phyloP scores from a whole-genome alignment of 2,797 vertebrate genomes.

The Gorsachius magnificus region DNA sequence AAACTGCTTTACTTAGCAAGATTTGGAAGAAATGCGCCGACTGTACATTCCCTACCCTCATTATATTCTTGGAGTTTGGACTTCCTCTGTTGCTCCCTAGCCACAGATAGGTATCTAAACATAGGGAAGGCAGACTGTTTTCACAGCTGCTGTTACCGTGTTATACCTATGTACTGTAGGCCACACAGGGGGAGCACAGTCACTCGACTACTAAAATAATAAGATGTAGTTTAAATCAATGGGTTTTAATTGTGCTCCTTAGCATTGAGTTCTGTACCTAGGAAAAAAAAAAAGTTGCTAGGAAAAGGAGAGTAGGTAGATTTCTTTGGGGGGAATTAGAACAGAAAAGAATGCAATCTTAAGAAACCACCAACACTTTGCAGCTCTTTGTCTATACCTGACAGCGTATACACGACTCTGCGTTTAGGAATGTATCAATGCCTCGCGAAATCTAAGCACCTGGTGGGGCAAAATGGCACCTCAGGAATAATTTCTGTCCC shows the following conservation, averaged over 20 bases:
- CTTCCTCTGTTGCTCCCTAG: slow-evolving; percentile 56
- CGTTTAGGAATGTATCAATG: not conserved
- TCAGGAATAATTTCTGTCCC: not conserved
- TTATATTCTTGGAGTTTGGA: slow-evolving; percentile 55
- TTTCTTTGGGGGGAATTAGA: not conserved
- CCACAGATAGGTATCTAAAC: slow-evolving; percentile 75
- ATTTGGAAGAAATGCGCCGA: slow-evolving; percentile 7
- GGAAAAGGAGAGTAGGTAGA: not conserved
- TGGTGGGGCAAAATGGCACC: not conserved
- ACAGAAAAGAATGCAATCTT: not conserved
- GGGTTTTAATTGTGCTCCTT: slow-evolving; percentile 5
- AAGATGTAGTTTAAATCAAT: slow-evolving; percentile 25
- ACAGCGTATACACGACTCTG: not conserved
- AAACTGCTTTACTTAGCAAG: slow-evolving; percentile 46
- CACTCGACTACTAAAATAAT: not conserved
- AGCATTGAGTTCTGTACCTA: not conserved
- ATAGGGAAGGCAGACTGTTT: slow-evolving; percentile 70
- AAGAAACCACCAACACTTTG: not conserved
- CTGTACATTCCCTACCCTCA: slow-evolving; percentile 22
- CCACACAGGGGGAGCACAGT: slow-evolving; percentile 70
- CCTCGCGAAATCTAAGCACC: not conserved
- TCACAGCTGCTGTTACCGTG: slow-evolving; percentile 71
- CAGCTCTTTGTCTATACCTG: not conserved
- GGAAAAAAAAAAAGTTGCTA: not conserved
- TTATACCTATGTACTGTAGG: slow-evolving; percentile 60